A percentile compares a stretch with the other conserved stretches of the same genome.
These are phyloP conservation scores for Mamestra brassicae DNA, from an alignment of 2,888 invertebrate species.

Conservation along the genomic window DNA sequence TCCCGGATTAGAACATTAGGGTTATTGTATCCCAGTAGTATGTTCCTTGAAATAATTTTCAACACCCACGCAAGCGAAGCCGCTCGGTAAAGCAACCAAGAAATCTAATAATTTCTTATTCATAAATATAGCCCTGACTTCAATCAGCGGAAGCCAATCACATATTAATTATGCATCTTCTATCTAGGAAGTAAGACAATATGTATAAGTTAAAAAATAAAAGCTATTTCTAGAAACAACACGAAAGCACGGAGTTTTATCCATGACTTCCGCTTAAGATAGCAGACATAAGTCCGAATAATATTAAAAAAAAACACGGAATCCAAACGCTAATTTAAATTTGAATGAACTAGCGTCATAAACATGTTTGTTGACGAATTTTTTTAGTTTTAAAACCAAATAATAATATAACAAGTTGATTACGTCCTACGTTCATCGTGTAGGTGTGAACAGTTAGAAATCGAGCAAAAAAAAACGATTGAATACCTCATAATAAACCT, in stretches of 20 bases:
- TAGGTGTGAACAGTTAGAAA: too few species aligned
- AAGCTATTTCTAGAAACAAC: neutral
- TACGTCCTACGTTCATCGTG: neutral
- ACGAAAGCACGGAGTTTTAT: neutral
- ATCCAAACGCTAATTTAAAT: neutral
- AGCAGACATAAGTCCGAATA: constrained; percentile 1
- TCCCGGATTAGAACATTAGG: neutral
- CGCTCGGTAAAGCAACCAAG: too few species aligned
- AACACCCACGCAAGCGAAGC: neutral
- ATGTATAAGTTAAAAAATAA: constrained; percentile 12
- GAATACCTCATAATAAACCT: too few species aligned
- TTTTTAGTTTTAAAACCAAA: neutral
- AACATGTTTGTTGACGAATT: neutral
- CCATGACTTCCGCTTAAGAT: constrained; percentile 5
- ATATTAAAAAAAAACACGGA: neutral
- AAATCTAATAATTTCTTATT: neutral
- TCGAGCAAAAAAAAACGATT: neutral
- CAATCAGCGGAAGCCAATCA: constrained; percentile 17
- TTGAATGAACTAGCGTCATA: neutral
- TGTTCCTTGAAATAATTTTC: too few species aligned
- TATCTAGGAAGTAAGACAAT: constrained; percentile 1
- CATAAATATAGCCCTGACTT: neutral
- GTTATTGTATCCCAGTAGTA: too few species aligned
- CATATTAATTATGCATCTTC: constrained; percentile 3
- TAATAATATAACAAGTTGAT: neutral